Evolutionary conservation across 2,888 invertebrate genomes (phyloP), one percentile per base, ranked within the genome.

Genomic region (Copidosoma aretas): DNA sequence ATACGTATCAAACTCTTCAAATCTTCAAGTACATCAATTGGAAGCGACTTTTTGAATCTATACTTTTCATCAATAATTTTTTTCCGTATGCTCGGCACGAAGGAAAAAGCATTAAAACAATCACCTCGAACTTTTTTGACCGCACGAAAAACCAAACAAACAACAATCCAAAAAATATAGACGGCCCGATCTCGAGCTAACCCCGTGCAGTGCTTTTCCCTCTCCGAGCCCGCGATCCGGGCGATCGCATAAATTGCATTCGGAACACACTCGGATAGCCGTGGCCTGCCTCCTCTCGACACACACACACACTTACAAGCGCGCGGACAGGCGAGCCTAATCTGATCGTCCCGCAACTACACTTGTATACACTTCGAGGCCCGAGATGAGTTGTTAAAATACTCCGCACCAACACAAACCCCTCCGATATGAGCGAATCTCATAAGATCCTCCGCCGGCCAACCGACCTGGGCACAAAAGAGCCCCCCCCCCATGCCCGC

Each of bases 351-450:
- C 56, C 22, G 24, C 4, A 24, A 1, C 12, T 21, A 41, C 66
- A 60, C 56, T 49, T 56, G 41, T 49, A 59, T 24, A 15, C 41
- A 25, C 41, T 15, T 5, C 49, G 43, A 12, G 43, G 43, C 43
- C 43, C 17, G 54, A 66, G 65, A 66, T 39, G 65, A 66, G 49
- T 57, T 56, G 57, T 58, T 67, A 57, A 61, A 32, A 67, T 52
- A 14, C 22, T 12, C 10, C 51, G 0, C 24, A 41, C 59, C 51
- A 54, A 52, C 52, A 60, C 32, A 67, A 4, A 56, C 25, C 61
- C 53, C 24, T 43, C 59, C 32, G 32, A 32, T 32, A 32, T 39
- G 41, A 63, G 56, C 46, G 60, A 53, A 63, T 60, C 59, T 56
- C 17, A 39, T 14, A 14, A 46, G 57, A 58, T 1, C 8, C 3